Evolutionary conservation across 2,888 invertebrate species (phyloP).

Genomic region (Vannuccia rotundouncinata): DNA sequence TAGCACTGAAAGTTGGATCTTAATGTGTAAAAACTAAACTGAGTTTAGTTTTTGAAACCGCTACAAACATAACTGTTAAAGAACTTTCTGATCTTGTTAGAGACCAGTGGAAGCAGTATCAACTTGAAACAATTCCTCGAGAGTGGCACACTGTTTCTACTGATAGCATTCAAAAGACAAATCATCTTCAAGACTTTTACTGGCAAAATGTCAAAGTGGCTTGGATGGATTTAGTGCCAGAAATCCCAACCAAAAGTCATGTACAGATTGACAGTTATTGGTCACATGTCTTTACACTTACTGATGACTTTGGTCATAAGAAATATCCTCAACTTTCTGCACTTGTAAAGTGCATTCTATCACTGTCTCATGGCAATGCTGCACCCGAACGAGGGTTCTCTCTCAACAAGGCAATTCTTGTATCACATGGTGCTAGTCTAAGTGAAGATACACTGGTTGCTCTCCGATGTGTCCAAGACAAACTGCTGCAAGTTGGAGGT

Average conservation of each 20-base stretch:
- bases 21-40: slow-evolving; percentile 9
- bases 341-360: not conserved
- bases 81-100: slow-evolving; percentile 2
- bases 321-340: no score
- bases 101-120: slow-evolving; percentile 18
- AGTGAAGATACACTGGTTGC: not conserved
- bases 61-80: not conserved
- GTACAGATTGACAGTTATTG: not conserved
- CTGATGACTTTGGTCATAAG: no score
- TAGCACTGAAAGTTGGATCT: not conserved
- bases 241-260: no score
- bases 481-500: not conserved
- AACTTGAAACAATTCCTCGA: slow-evolving; percentile 8
- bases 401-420: slow-evolving; percentile 2
- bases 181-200: not conserved
- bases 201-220: not conserved
- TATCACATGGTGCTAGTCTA: slow-evolving; percentile 11
- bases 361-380: not conserved
- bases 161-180: not conserved
- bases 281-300: not conserved
- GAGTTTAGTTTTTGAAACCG: not conserved
- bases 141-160: slow-evolving; percentile 7
- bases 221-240: not conserved
- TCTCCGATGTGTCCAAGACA: not conserved
- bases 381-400: not conserved